Percentiles rank a stretch among this genome's conserved stretches.
These are phyloP conservation scores for Eriocheir sinensis DNA, from an alignment of 1,140 invertebrate species.

Conservation along the genomic window DNA sequence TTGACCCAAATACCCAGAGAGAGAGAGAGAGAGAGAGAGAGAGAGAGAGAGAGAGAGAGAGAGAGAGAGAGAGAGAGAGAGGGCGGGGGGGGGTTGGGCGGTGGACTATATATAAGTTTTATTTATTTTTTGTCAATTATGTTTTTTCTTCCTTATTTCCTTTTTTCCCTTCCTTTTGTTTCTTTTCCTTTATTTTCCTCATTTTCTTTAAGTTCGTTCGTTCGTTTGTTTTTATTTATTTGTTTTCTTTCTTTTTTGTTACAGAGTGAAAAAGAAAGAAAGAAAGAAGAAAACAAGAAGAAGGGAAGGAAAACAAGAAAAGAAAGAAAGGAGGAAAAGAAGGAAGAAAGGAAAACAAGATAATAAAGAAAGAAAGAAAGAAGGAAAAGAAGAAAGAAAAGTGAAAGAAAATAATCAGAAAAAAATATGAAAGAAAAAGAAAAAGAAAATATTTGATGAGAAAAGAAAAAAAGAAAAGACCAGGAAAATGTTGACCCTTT, in stretches of 20 bases:
- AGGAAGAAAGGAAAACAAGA: not conserved
- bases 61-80: too few species aligned
- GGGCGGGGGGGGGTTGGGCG: too few species aligned
- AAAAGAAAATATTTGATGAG: not conserved
- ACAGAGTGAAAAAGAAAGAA: not conserved
- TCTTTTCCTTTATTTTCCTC: too few species aligned
- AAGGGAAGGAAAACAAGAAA: not conserved
- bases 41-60: too few species aligned
- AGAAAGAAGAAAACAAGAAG: not conserved
- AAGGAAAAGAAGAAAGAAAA: not conserved
- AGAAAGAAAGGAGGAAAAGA: not conserved
- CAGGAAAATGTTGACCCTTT: too few species aligned
- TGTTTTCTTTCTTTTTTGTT: too few species aligned
- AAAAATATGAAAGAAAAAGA: not conserved
- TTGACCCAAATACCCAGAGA: too few species aligned
- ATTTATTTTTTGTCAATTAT: not conserved
- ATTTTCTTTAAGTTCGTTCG: too few species aligned
- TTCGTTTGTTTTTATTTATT: too few species aligned
- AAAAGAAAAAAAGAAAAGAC: not conserved
- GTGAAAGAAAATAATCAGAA: not conserved
- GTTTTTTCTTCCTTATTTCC: not conserved
- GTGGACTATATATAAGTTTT: too few species aligned
- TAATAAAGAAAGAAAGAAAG: not conserved
- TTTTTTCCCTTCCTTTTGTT: not conserved
- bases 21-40: too few species aligned